Base-by-base conservation (phyloP, 1,140 invertebrate genomes). In the Plutomurus gul region DNA sequence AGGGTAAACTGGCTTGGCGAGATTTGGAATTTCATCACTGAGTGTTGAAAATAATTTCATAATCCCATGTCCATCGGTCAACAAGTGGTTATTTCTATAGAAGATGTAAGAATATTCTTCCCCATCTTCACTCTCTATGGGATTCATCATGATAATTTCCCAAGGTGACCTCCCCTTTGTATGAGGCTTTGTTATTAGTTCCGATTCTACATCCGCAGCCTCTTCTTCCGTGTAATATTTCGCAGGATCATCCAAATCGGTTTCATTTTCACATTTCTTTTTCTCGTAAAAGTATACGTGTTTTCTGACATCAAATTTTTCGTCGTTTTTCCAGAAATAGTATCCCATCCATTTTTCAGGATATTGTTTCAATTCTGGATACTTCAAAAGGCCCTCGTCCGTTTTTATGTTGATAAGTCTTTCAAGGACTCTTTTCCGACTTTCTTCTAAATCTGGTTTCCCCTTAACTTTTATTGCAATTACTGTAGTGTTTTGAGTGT, bases 321-420 rank as follows among this genome's bases (percentile, higher is more conserved):
- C 3, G 13, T 75, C 78, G 18, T 20, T 3, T 49, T 70, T 75
- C 78, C 78, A 79, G 49, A 79, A 79, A 33, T 74, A 30, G 56
- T 60, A 79, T 20, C 49, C 72, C 25, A 37, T 36, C 49, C 72
- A 79, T 11, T 18, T 65, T 5, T 39, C 3, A 25, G 72, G 72
- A 75, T 70, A 79, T 56, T 75, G 72, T 65, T 40, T 71, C 22
- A 79, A 36, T 36, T 75, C 33, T n/a, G 46, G 73, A 70, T 65
- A 79, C 25, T 30, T 56, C 0, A 25, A 13, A 30, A 22, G 1
- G 1, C 51, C 51, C 8, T 56, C 25, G 2, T 10, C 22, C 22
- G 51, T 30, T 56, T 30, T 56, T 25, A 27, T 27, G 30, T 56
- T 56, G 6, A 56, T 27, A 8, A 56, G 8, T 56, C 30, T 56